Percentiles rank a stretch among this genome's conserved stretches.
phyloP scores from a whole-genome alignment of 2,113 vertebrate genomes.

The Stictonetta naevosa region DNA sequence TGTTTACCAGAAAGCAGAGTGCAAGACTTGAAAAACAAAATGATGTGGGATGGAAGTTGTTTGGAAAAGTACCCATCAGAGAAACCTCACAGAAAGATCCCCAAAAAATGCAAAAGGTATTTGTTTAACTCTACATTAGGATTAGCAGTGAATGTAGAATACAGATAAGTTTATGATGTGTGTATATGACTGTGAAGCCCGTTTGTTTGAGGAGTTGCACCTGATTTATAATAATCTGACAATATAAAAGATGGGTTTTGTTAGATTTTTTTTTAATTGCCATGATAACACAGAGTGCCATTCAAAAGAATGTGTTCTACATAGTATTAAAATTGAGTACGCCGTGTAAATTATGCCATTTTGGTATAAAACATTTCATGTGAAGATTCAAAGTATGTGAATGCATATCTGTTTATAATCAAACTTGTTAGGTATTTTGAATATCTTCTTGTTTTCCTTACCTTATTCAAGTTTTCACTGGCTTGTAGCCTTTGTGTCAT shows the following conservation, averaged over 20 bases:
- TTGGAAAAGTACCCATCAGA: slow-evolving; percentile 84
- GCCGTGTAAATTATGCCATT: not conserved
- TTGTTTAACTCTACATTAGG: not conserved
- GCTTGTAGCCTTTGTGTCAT: not conserved
- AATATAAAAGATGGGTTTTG: not conserved
- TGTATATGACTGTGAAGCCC: not conserved
- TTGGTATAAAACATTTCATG: not conserved
- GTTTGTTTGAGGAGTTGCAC: not conserved
- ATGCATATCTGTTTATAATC: not conserved
- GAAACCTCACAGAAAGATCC: slow-evolving; percentile 83
- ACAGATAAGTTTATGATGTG: not conserved
- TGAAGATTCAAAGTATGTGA: not conserved
- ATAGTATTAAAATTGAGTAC: not conserved
- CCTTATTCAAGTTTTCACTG: not conserved
- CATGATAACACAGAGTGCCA: not conserved
- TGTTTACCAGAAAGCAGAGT: slow-evolving; percentile 89
- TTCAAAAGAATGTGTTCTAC: not conserved
- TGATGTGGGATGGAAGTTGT: slow-evolving; percentile 91
- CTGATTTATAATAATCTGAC: not conserved
- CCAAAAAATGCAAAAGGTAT: slow-evolving; percentile 87
- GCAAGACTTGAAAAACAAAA: slow-evolving; percentile 77
- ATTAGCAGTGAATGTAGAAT: not conserved
- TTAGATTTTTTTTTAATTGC: not conserved
- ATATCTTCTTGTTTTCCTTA: not conserved
- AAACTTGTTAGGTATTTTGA: not conserved